These are phyloP conservation scores for Sebastes baramenuke DNA, from an alignment of 2,797 vertebrate species.

Conservation along the genomic window DNA sequence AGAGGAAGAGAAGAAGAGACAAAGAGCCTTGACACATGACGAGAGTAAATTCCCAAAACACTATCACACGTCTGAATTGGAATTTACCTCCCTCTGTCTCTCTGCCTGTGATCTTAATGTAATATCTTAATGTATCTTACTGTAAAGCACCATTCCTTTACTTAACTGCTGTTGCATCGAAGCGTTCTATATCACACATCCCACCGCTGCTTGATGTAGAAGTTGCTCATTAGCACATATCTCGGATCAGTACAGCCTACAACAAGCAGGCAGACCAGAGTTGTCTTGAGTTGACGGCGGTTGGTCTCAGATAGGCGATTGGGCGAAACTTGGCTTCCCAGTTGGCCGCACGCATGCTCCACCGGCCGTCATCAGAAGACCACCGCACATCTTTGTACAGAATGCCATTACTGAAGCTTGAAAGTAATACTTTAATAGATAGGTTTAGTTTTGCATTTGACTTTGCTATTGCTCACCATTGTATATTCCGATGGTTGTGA, in stretches of 20 bases:
- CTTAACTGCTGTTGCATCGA: conserved; percentile 62
- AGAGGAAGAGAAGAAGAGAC: conserved; percentile 62
- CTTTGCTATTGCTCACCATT: conserved; percentile 58
- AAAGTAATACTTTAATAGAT: conserved; percentile 56
- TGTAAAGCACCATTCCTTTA: conserved; percentile 81
- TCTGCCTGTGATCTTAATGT: conserved; percentile 72
- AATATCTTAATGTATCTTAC: conserved; percentile 76
- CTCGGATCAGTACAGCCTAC: conserved; percentile 35
- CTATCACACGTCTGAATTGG: conserved; percentile 38
- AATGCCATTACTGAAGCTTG: conserved; percentile 56
- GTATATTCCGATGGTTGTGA: conserved; percentile 61
- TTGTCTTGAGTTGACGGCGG: conserved; percentile 10
- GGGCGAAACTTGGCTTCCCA: conserved; percentile 23
- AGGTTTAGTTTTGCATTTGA: conserved; percentile 63
- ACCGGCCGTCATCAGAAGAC: conserved; percentile 23
- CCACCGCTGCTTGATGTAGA: conserved; percentile 56
- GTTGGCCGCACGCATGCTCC: conserved; percentile 55
- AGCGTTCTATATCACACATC: conserved; percentile 57
- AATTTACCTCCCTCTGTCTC: conserved; percentile 62
- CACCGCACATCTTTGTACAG: conserved; percentile 66
- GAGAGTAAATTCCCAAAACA: conserved; percentile 58
- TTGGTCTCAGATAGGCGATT: conserved; percentile 35
- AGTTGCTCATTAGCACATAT: conserved; percentile 55
- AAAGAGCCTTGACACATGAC: conserved; percentile 48
- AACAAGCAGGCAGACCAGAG: conserved; percentile 3